Evolutionary conservation across 30 jellyfish, hydroid and myxozoan genomes (phyloP), one percentile per base, ranked within the genome.

Genomic region (Rhopilema esculentum): DNA sequence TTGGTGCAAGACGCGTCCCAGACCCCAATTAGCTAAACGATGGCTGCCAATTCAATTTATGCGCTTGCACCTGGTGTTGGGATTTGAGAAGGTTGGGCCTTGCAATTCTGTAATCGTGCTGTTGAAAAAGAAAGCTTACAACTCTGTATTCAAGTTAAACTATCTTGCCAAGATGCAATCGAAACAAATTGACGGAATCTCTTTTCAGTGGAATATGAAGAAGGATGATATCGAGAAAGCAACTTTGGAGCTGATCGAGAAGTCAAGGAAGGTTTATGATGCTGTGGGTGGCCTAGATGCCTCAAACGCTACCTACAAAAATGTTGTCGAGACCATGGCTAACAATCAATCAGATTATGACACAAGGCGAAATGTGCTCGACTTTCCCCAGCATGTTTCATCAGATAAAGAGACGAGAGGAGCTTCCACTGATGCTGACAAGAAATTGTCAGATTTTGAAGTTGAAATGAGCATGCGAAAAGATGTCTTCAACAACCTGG

Each of bases 401-500:
- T 62, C 91, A 0, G 94, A 92, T 32, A 81, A 92, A 50, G 98
- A 92, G 29, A 87, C 78, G 22, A 69, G 98, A 1, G 81, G 87
- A 19, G 98, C 98, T 1, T 78, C 95, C 28, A 92, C 98, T 8
- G 93, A 86, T 0, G 97, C 98, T 48, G 98, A 92, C 76, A 92
- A 92, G 76, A 25, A 63, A 88, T 84, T 92, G 40, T 92, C 98
- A 4, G 98, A 89, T 21, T 92, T 92, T 80, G 97, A 88, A 70
- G 98, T 92, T 26, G 98, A 92, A 67, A 87, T 92, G 98, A 92
- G 98, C 91, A 92, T 92, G 98, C 71, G 98, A 61, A 79, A 86
- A 80, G 98, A 92, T 81, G 97, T 92, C 12, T 92, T 86, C 83
- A 80, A 87, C 89, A 92, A 92, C 75, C 70, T 92, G 22, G 86